Evolutionary conservation across 2,888 invertebrate genomes (phyloP), one percentile per base, ranked within the genome.

Genomic region (Scaptomyza parva): DNA sequence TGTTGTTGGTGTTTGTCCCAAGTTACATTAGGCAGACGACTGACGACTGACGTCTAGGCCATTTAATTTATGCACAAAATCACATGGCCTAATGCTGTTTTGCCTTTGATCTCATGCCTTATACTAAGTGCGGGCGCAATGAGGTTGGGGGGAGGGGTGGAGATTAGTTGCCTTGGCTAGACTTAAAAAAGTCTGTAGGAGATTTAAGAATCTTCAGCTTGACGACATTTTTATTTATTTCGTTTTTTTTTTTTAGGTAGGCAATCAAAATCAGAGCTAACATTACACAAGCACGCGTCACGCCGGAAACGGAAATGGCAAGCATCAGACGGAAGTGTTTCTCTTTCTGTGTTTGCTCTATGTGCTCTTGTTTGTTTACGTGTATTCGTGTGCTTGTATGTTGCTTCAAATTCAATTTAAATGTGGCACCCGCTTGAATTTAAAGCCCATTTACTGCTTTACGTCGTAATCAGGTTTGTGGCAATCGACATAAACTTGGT

Each of bases 221-320:
- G 62, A 47, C 37, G 54, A 48, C 52, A 37, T 40, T 59, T 35
- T n/a, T 48, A 43, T 70, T 40, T 55, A 35, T 22, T 48, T 20
- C 12, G 4, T 30, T 20, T 5, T 35, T 50, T 40, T 35, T n/a
- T 51, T 44, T 44, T 17, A 26, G 33, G 41, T 39, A 55, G 44
- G 48, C 71, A 52, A 71, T 71, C 71, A 71, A 65, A 68, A 65
- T 58, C 74, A 65, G 35, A 50, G 68, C 68, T 57, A 51, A 26
- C 33, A 54, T 66, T 66, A 54, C 57, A 39, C 48, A 50, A 30
- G 67, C 75, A 68, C 72, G 61, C 71, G 63, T 63, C 66, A 30
- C 35, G 30, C 40, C 74, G 78, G 78, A 76, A 78, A 69, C 76
- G 78, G 76, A 78, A 74, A 73, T 76, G 66, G 44, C 73, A 74